Base-by-base conservation (phyloP, 2,888 invertebrate species). In the Frankliniella fusca region DNA sequence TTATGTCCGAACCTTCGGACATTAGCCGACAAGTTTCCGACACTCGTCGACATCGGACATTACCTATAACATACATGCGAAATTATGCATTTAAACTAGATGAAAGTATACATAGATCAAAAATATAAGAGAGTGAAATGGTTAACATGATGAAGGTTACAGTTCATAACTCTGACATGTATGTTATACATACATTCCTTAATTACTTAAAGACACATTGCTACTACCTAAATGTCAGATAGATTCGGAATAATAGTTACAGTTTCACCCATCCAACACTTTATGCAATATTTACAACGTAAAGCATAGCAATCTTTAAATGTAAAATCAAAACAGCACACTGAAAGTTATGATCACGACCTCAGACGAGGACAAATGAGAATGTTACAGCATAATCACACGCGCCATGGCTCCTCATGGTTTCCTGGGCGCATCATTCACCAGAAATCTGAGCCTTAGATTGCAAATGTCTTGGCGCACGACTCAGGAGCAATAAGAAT, bases 381-480 rank as follows among this genome's bases (percentile, higher is more conserved):
- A 76, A 76, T 76, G 70, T 76, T 76, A 27, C 70, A 76, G 70
- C 70, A 76, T 76, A 76, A 27, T 76, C 70, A 76, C 70, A 54
- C 54, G 38, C 38, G 3, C 70, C 70, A 76, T 76, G 70, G 70
- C 70, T 27, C 12, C 10, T 23, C 1, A 15, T 38, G 38, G 5
- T 38, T 5, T 54, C 8, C 54, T 54, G 15, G 15, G 54, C 54
- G 5, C 38, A 38, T 38, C 38, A 38, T 38, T 38, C 38, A 38
- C 38, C 38, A 38, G 38, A 38, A 38, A 38, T 5, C 38, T 38
- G 5, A 38, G 38, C 38, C 38, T 38, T 38, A 38, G 38, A 38
- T 38, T 38, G 38, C 38, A 38, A 38, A 38, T 38, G 38, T 38
- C 38, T 38, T 38, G 5, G 38, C 38, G 38, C 38, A 38, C 38